phyloP scores from a whole-genome alignment of 2,797 vertebrate genomes.

The Martes flavigula region DNA sequence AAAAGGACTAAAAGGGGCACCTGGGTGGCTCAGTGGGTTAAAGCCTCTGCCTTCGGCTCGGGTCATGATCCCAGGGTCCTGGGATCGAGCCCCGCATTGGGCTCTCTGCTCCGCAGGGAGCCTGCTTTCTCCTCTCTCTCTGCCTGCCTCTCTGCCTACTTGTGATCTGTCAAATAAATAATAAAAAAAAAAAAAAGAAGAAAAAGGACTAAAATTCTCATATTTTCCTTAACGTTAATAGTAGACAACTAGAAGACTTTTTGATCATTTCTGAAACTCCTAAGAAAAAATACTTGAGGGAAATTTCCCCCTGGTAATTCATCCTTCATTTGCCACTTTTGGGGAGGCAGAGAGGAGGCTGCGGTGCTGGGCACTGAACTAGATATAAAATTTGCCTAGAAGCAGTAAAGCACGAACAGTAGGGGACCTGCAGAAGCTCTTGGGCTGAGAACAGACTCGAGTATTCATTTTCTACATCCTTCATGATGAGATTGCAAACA shows the following conservation, averaged over 20 bases:
- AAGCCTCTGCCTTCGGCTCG: too few species aligned
- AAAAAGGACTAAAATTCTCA: background rate
- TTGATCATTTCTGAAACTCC: background rate
- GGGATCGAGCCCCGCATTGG: too few species aligned
- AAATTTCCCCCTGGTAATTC: background rate
- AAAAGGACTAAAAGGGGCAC: background rate
- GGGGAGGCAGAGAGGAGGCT: background rate
- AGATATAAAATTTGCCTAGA: background rate
- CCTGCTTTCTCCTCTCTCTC: too few species aligned
- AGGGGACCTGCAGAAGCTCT: background rate
- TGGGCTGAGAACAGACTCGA: background rate
- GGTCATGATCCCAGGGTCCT: too few species aligned
- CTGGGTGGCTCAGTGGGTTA: too few species aligned
- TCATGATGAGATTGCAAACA: background rate
- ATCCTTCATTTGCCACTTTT: background rate
- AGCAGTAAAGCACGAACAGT: background rate
- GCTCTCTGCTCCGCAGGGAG: too few species aligned
- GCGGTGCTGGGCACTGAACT: background rate
- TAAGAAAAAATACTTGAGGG: background rate
- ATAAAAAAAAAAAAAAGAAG: too few species aligned
- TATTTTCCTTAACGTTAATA: background rate
- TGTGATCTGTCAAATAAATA: too few species aligned
- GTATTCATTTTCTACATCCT: background rate
- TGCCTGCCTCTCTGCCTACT: too few species aligned
- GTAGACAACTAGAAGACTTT: background rate